Evolutionary conservation across 2,888 invertebrate species (phyloP), one percentile per base, ranked within the genome.

Genomic region (Clepsis dumicolana): DNA sequence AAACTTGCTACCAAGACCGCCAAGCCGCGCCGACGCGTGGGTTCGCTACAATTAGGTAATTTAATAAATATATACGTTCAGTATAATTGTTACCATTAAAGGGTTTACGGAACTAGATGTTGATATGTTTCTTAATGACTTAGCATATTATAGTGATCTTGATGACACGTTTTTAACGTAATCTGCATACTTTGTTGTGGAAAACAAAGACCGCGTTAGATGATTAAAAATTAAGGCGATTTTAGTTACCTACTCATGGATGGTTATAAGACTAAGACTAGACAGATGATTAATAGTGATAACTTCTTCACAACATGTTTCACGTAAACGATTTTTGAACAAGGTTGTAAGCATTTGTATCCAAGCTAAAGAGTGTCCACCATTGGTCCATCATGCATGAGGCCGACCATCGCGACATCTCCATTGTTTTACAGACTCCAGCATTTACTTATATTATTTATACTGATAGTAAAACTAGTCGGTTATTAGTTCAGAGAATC

Each of bases 1-100:
- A 24, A 24, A 16, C 52, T n/a, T n/a, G 14, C 29, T 10, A 3
- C 48, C 21, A 21, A 48, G 48, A 44, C 50, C 12, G 10, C 21
- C 48, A 48, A 48, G 48, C 21, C 12, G 48, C 64, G 25, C n/a
- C 32, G 61, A 71, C 73, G 78, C 78, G 75, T 80, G 77, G 52
- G 72, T 72, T 32, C 73, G 61, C 71, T 72, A 70, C 75, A 75
- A 73, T 74, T 74, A 71, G 52, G 53, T 59, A 53, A 50, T 65
- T 48, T 65, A 59, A 52, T 62, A 35, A 35, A 52, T 52, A 52
- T 25, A 60, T 12, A 18, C 18, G 29, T 21, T 60, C 27, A 2
- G 16, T 32, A 61, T 61, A 29, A 48, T 61, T 61, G 60, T 12
- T 12, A 21, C 29, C 18, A 14, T 48, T 48, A 29, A 29, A 14